Base-by-base conservation (phyloP, 2,888 invertebrate genomes). In the Caenorhabditis wallacei region DNA sequence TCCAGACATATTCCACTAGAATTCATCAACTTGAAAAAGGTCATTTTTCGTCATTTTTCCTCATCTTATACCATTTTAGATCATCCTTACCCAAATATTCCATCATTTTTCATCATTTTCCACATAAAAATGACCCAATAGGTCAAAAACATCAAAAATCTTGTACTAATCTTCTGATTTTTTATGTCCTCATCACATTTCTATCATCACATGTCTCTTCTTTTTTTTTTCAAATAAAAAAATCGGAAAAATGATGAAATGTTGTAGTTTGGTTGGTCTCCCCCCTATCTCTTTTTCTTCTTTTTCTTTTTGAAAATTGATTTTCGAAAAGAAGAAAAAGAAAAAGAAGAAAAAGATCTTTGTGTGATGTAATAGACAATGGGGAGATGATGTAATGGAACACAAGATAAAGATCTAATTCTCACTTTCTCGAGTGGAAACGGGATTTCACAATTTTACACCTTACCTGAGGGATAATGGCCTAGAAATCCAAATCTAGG, bases 11-110 rank as follows among this genome's bases (percentile, higher is more conserved):
- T 30, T 30, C 30, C 30, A 30, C 3, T 3, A 5, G 30, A 8
- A 5, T 30, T 30, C 30, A 30, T 3, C 30, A 30, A 5, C 8
- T 30, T 30, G 30, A 8, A 46, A 46, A 8, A 13, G 4, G 46
- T 46, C 46, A 46, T n/a, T 46, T 46, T 46, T n/a, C 46, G n/a
- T 46, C 46, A 46, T 46, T 46, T 46, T 46, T 30, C 30, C 30
- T 30, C 30, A 30, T 30, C 8, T 30, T 43, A 10, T 13, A 13
- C 11, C 43, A 43, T 16, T 43, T 43, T 48, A 18, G 18, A 48
- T 18, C 46, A 48, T 48, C 18, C 18, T 48, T 7, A 10, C 37
- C 10, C 10, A 4, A 37, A 37, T 7, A 7, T 37, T 43, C 2
- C 16, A 13, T 43, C 43, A 43, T 16, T 43, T 43, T 48, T 48